A percentile compares a stretch with the other conserved stretches of the same genome.
Evolutionary conservation across 1,140 invertebrate species (phyloP).

Genomic region (Penaeus vannamei): DNA sequence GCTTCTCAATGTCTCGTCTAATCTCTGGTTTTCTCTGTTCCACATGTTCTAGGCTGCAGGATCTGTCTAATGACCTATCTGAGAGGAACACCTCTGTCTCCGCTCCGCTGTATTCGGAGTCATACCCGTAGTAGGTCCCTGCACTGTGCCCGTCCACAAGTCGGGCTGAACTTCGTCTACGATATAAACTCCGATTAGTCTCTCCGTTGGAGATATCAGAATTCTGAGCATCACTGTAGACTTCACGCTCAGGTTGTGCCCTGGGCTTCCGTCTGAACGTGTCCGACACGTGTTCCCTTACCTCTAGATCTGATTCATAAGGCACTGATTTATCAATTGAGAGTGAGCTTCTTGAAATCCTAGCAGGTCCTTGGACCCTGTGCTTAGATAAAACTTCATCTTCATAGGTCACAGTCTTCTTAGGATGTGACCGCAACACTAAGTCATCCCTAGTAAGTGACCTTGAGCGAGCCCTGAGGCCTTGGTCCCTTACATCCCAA

Average conservation of each 20-base stretch:
- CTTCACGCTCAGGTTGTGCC: constrained; percentile 1
- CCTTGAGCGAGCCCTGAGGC: constrained; percentile 30
- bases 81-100: constrained; percentile 67
- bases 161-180: constrained; percentile 54
- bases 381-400: constrained; percentile 52
- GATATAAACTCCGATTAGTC: constrained; percentile 35
- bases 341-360: constrained; percentile 56
- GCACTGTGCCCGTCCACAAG: constrained; percentile 62
- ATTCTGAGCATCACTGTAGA: constrained; percentile 31
- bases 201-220: constrained; percentile 30
- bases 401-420: constrained; percentile 60
- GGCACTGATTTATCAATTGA: constrained; percentile 65
- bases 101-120: constrained; percentile 68
- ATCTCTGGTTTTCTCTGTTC: constrained; percentile 44
- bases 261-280: constrained; percentile 45
- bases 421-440: constrained; percentile 43
- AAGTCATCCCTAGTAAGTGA: constrained; percentile 54
- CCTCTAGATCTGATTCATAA: constrained; percentile 60
- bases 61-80: constrained; percentile 63
- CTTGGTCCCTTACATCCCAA: constrained; percentile 18
- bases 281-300: constrained; percentile 60
- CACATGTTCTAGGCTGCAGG: constrained; percentile 60
- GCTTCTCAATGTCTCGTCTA: constrained; percentile 8
- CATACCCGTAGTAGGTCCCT: constrained; percentile 68
- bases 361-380: constrained; percentile 36